Base-by-base conservation (phyloP, 2,113 vertebrate species). In the Micronycteris hirsuta region DNA sequence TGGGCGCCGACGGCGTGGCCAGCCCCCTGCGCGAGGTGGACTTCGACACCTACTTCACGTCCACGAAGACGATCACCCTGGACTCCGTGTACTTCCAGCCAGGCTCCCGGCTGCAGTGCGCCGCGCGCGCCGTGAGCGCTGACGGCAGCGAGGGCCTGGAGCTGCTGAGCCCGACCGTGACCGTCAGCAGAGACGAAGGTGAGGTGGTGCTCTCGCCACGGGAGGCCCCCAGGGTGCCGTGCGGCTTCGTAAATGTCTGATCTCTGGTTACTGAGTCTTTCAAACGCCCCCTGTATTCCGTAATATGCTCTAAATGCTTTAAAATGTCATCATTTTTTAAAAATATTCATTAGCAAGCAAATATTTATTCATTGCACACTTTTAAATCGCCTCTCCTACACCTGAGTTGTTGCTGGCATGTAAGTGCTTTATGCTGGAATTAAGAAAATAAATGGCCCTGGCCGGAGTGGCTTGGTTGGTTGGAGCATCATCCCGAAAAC, bases 81-180 rank as follows among this genome's bases (percentile, higher is more conserved):
- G 99, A 99, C 97, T 99, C 99, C 67, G 98, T 99, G 96, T 99
- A 99, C 98, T 99, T 99, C 96, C 99, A 99, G 94, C 99, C 99
- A 0, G 99, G 99, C 67, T 99, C 99, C 74, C 97, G 99, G 95
- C 99, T 99, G 38, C 99, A 99, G 97, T 99, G 99, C 16, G 99
- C 99, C 0, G 99, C 99, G 36, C 98, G 99, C 5, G 99, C 99
- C 0, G 99, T 99, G 38, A 99, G 99, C 94, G 97, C 98, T 3
- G 97, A 99, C 0, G 99, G 99, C 10, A 98, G 99, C 4, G 99
- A 99, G 71, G 99, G 99, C 74, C 98, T 99, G 93, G 99, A 99
- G 98, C 99, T 99, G 80, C 98, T 98, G 98, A 99, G 99, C 93
- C 98, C 99, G 28, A 97, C 99, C 22, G 95, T 99, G 58, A 98